Percentiles rank a stretch among this genome's conserved stretches.
phyloP scores from a whole-genome alignment of 2,888 invertebrate species.

The Andrena dorsata region DNA sequence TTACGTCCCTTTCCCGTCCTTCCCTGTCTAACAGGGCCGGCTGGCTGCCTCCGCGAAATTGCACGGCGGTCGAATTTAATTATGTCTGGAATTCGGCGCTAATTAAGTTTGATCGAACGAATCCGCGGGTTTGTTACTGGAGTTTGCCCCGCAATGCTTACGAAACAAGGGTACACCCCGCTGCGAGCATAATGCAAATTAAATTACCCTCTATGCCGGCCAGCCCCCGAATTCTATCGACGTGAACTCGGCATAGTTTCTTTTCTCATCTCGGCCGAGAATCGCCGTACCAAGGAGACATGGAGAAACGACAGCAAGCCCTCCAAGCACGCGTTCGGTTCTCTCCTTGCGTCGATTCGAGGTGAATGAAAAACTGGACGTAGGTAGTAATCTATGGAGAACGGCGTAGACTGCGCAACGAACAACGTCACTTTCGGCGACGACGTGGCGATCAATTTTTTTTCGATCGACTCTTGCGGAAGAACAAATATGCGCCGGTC shows the following conservation, averaged over 20 bases:
- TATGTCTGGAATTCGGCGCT: constrained; percentile 83
- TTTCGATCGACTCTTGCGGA: constrained; percentile 70
- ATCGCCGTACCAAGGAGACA: constrained; percentile 22
- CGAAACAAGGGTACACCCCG: constrained; percentile 78
- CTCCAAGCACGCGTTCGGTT: not conserved
- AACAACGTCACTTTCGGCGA: not conserved
- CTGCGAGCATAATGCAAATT: constrained; percentile 78
- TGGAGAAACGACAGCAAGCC: not conserved
- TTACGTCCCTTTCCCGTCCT: constrained; percentile 46
- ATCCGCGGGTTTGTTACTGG: constrained; percentile 80
- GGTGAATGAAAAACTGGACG: not conserved
- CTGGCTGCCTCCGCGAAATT: constrained; percentile 71
- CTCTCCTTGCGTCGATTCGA: not conserved
- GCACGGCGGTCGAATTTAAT: constrained; percentile 80
- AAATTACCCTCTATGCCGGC: constrained; percentile 75
- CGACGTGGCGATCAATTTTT: constrained; percentile 71
- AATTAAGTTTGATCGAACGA: constrained; percentile 84
- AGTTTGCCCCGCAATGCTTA: constrained; percentile 78
- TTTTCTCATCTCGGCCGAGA: constrained; percentile 35
- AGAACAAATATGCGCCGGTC: constrained; percentile 71
- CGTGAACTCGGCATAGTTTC: constrained; percentile 51
- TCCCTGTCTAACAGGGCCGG: constrained; percentile 49
- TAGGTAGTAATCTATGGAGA: not conserved
- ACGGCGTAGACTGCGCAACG: not conserved
- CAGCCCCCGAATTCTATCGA: constrained; percentile 65